These are phyloP conservation scores for Globia sparganii DNA, from an alignment of 2,888 invertebrate species.

Conservation along the genomic window DNA sequence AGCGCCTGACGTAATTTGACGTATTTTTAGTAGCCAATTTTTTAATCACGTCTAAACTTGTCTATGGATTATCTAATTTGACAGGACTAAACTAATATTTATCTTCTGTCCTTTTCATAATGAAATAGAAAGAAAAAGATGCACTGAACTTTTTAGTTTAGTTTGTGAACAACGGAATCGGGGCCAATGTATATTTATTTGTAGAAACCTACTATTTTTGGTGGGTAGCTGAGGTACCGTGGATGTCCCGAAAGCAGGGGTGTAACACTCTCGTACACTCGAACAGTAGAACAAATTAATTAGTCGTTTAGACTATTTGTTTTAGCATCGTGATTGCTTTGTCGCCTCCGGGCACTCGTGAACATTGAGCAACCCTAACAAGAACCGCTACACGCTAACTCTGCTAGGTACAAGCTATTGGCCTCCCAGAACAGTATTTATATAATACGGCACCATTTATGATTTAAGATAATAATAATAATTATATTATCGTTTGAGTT, in stretches of 20 bases:
- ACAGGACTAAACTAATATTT: no score
- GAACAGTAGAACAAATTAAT: conserved; percentile 86
- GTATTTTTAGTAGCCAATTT: no score
- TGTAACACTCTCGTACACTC: conserved; percentile 69
- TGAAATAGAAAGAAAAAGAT: no score
- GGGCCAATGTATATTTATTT: conserved; percentile 24
- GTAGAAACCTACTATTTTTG: conserved; percentile 15
- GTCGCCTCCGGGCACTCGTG: conserved; percentile 75
- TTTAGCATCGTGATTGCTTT: conserved; percentile 82
- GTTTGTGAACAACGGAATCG: no score
- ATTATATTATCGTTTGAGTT: conserved; percentile 23
- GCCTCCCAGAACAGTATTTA: conserved; percentile 49
- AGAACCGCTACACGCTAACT: conserved; percentile 64
- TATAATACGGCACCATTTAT: conserved; percentile 32
- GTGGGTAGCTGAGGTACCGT: conserved; percentile 54
- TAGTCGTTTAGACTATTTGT: conserved; percentile 87
- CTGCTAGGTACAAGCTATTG: conserved; percentile 62
- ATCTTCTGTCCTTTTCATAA: no score
- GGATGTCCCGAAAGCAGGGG: conserved; percentile 60
- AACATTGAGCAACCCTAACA: conserved; percentile 70
- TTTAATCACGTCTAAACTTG: no score
- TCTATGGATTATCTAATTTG: no score
- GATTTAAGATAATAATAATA: conserved; percentile 28
- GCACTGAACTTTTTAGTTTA: no score
- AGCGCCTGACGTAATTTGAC: no score